Evolutionary conservation across 1,140 invertebrate genomes (phyloP).

Genomic region (Thaumetopoea pityocampa): DNA sequence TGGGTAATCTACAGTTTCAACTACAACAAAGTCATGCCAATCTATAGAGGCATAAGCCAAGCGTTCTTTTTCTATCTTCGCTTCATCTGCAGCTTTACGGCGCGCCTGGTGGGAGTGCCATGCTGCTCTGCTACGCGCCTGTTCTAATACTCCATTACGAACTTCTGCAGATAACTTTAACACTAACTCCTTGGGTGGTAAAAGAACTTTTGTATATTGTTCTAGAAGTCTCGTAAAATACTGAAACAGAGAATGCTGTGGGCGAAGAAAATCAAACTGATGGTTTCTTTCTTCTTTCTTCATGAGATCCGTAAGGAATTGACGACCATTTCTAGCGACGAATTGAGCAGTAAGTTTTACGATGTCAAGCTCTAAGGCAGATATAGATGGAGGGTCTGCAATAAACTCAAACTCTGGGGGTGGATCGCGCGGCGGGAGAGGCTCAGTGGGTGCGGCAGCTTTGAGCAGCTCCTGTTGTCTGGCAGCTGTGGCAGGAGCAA

Average conservation of each 20-base stretch:
- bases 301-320: constrained; percentile 99
- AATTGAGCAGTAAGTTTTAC: constrained; percentile 99
- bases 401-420: constrained; percentile 98
- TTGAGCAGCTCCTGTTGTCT: constrained; percentile 93
- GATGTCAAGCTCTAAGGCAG: constrained; percentile 98
- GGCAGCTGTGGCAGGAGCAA: constrained; percentile 85
- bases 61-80: constrained; percentile 95
- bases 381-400: constrained; percentile 98
- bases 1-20: constrained; percentile 99
- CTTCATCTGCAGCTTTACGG: constrained; percentile 94
- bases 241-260: constrained; percentile 98
- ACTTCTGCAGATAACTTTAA: constrained; percentile 88
- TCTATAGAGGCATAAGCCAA: constrained; percentile 98
- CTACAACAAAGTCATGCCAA: constrained; percentile 99
- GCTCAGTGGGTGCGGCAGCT: constrained; percentile 86
- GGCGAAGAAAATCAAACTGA: constrained; percentile 98
- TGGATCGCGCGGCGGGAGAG: constrained; percentile 96
- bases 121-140: constrained; percentile 95
- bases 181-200: constrained; percentile 95
- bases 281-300: constrained; percentile 98
- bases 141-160: constrained; percentile 87
- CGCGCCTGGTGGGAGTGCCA: constrained; percentile 97
- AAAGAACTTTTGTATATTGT: constrained; percentile 97
- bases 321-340: constrained; percentile 97
- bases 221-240: constrained; percentile 99